Evolutionary conservation across 2,888 invertebrate genomes (phyloP).

Genomic region (Rotaria sp.): DNA sequence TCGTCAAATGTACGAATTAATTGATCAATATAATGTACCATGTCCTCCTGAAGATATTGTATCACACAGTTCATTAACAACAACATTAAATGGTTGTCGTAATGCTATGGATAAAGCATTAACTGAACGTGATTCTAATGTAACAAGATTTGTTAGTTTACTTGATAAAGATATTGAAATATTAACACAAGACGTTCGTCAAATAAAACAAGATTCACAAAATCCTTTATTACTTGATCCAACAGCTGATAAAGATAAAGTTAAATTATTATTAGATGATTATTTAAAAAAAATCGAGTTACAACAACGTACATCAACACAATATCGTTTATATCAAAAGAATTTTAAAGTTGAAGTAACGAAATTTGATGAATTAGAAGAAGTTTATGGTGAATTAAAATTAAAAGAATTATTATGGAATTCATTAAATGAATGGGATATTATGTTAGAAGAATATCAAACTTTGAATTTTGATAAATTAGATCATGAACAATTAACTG

Average conservation of each 20-base stretch:
- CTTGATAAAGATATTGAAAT: slow-evolving; percentile 71
- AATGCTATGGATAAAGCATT: slow-evolving; percentile 67
- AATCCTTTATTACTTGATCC: slow-evolving; percentile 69
- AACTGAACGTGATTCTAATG: slow-evolving; percentile 65
- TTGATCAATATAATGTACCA: slow-evolving; percentile 70
- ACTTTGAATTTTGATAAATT: slow-evolving; percentile 58
- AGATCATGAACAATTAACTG: slow-evolving; percentile 68
- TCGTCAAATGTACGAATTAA: slow-evolving; percentile 73
- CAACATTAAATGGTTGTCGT: slow-evolving; percentile 58
- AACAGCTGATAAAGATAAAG: slow-evolving; percentile 65
- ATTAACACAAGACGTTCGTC: slow-evolving; percentile 68
- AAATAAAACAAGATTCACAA: slow-evolving; percentile 68
- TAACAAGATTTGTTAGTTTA: slow-evolving; percentile 66
- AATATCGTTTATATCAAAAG: slow-evolving; percentile 73
- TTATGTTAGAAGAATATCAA: slow-evolving; percentile 65
- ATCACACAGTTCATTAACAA: slow-evolving; percentile 54
- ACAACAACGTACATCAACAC: slow-evolving; percentile 66
- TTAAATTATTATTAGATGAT: slow-evolving; percentile 63
- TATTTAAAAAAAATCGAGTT: slow-evolving; percentile 63
- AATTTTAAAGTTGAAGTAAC: slow-evolving; percentile 77
- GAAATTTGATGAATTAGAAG: slow-evolving; percentile 71
- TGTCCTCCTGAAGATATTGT: slow-evolving; percentile 66
- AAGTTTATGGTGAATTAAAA: slow-evolving; percentile 71
- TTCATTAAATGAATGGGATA: slow-evolving; percentile 69
- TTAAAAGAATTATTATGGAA: slow-evolving; percentile 74